Evolutionary conservation across 2,113 vertebrate genomes (phyloP).

Genomic region (Machaerirhynchus nigripectus): DNA sequence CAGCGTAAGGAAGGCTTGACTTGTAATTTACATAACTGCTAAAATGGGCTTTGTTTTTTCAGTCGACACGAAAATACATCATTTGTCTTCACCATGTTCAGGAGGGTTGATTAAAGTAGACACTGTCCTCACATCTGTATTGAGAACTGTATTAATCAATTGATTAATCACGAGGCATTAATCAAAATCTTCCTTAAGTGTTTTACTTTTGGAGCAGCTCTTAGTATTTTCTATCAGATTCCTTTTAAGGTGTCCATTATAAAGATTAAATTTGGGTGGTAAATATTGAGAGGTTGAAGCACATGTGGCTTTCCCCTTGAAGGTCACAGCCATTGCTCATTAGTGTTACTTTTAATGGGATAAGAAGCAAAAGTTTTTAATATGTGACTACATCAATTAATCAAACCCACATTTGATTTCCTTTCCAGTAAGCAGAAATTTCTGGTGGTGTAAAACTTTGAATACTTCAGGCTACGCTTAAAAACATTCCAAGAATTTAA

Average conservation of each 20-base stretch:
- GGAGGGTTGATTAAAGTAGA: constrained; percentile 92
- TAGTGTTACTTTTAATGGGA: constrained; percentile 88
- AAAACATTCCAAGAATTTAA: background rate
- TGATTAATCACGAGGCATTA: constrained; percentile 96
- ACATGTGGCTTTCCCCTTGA: constrained; percentile 75
- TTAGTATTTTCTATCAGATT: constrained; percentile 86
- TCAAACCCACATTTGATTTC: constrained; percentile 71
- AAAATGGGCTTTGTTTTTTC: constrained; percentile 68
- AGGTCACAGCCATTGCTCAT: constrained; percentile 81
- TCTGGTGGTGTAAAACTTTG: background rate
- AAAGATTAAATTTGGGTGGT: constrained; percentile 86
- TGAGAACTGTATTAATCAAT: constrained; percentile 98
- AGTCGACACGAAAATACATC: constrained; percentile 71
- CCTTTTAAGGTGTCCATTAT: constrained; percentile 87
- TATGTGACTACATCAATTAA: constrained; percentile 79
- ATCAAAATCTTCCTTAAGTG: constrained; percentile 86
- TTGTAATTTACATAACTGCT: constrained; percentile 75
- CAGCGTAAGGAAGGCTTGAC: constrained; percentile 60
- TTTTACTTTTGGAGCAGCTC: constrained; percentile 82
- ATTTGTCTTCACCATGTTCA: constrained; percentile 91
- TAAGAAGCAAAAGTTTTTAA: constrained; percentile 84
- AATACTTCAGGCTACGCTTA: background rate
- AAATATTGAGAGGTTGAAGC: constrained; percentile 79
- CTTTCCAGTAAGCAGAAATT: constrained; percentile 71
- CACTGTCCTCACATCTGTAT: constrained; percentile 94